These are phyloP conservation scores for Pollenia angustigena DNA, from an alignment of 2,888 invertebrate genomes.

Conservation along the genomic window DNA sequence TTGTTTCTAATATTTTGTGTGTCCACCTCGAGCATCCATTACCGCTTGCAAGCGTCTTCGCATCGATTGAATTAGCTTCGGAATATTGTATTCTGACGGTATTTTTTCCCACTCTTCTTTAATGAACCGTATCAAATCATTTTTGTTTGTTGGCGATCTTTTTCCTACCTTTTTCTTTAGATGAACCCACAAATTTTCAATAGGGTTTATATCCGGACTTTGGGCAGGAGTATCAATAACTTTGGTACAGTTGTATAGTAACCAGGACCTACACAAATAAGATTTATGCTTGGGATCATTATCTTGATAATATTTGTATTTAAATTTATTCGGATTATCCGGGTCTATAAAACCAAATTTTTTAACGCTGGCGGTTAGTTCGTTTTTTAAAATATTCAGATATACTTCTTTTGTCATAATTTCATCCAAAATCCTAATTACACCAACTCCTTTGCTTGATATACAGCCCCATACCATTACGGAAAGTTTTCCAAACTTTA, in stretches of 20 bases:
- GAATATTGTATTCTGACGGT: background rate
- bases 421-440: no score
- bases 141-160: slow-evolving; percentile 3
- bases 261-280: background rate
- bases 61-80: slow-evolving; percentile 2
- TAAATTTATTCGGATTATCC: background rate
- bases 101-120: slow-evolving; percentile 15
- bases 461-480: no score
- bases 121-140: no score
- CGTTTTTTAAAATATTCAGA: no score
- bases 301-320: slow-evolving; percentile 8
- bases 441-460: no score
- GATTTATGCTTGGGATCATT: slow-evolving; percentile 7
- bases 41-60: background rate
- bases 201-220: slow-evolving; percentile 3
- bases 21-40: background rate
- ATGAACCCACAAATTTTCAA: background rate
- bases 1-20: no score
- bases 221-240: slow-evolving; percentile 10
- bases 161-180: slow-evolving; percentile 2
- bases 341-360: slow-evolving; percentile 7
- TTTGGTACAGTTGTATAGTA: slow-evolving; percentile 3
- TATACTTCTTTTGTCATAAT: no score
- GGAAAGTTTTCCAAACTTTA: no score
- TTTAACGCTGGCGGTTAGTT: no score